Evolutionary conservation across 2,888 invertebrate species (phyloP), one percentile per base, ranked within the genome.

Genomic region (Chloromyia formosa): DNA sequence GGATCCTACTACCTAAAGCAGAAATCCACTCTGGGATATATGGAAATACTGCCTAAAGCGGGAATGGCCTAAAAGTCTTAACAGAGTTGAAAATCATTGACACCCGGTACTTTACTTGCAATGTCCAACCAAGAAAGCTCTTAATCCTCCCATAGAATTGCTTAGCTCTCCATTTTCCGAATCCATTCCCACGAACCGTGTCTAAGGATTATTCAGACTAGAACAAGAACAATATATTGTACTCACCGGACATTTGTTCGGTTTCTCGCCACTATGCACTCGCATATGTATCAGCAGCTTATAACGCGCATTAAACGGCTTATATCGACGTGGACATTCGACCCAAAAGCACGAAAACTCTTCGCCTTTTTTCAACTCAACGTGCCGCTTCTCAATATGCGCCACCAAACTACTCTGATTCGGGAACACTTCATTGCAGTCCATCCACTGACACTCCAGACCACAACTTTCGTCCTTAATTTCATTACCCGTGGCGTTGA

Each of bases 251-350:
- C 98, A 99, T 85, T 95, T 93, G 85, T 98, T 97, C 0, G 98
- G 98, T 83, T 98, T 98, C 82, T 99, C 98, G 3, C 98, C 98
- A 20, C 97, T 97, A 84, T 99, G 99, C 0, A 98, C 94, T 16
- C 98, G 87, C 96, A 98, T 97, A 83, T 98, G 97, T 71, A 94
- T 98, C 54, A 98, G 90, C 58, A 99, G 88, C 85, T 98, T 99
- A 88, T 99, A 99, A 78, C 98, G 90, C 0, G 98, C 98, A 86
- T 98, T 98, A 87, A 98, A 98, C 0, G 97, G 97, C 74, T 96
- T 91, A 16, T 92, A 91, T 78, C 93, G 90, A 73, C 97, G 87
- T 0, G 94, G 93, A 84, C 98, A 98, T n/a, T 94, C 94, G 74
- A 90, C 87, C 98, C 98, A 98, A 61, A 93, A 90, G 82, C 98